These are phyloP conservation scores for Alectura lathami DNA, from an alignment of 2,113 vertebrate genomes.

Conservation along the genomic window DNA sequence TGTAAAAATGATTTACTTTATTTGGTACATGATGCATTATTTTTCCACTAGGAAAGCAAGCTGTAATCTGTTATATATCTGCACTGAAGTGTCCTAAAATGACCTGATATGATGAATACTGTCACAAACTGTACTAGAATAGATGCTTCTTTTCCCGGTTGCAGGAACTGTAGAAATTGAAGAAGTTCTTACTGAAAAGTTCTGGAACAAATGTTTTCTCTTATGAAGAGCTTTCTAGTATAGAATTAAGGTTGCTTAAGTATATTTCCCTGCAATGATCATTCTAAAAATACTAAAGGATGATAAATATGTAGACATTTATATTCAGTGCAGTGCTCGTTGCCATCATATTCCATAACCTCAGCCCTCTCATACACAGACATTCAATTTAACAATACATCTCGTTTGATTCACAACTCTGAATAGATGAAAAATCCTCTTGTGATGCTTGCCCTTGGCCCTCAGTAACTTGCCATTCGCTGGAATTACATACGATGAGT, in stretches of 20 bases:
- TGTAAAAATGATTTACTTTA: not conserved
- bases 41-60: not conserved
- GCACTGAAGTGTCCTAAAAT: not conserved
- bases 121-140: not conserved
- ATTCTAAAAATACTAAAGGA: slow-evolving; percentile 35
- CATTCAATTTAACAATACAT: slow-evolving; percentile 29
- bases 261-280: slow-evolving; percentile 23
- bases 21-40: not conserved
- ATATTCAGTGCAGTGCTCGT: slow-evolving; percentile 6
- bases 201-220: not conserved
- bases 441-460: not conserved
- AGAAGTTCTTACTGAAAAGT: slow-evolving; percentile 7
- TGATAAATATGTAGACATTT: slow-evolving; percentile 61
- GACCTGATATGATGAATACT: not conserved
- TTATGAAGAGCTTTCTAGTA: not conserved
- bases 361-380: not conserved
- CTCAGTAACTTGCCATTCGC: not conserved
- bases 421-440: slow-evolving; percentile 29
- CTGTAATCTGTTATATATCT: not conserved
- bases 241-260: slow-evolving; percentile 4
- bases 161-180: not conserved
- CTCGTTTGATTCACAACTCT: slow-evolving; percentile 29
- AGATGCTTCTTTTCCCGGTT: not conserved
- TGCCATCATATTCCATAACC: slow-evolving; percentile 19
- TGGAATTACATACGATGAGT: not conserved